Conservation (phyloP, 2,113 vertebrate species). For the Datnioides undecimradiatus region DNA sequence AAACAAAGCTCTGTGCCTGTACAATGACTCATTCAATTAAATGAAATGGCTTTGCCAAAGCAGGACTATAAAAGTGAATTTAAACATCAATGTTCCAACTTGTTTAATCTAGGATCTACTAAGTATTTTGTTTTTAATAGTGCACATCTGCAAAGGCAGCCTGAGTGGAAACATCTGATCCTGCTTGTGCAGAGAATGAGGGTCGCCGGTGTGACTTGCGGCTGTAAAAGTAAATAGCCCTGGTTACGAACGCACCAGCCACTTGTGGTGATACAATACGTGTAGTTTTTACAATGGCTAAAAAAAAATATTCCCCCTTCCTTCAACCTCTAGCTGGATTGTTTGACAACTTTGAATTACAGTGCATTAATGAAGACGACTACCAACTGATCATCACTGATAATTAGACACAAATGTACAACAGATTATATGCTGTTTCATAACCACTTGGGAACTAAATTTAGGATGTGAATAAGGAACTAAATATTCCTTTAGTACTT, state of each 20-base stretch:
- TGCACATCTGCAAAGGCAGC: conserved; percentile 39
- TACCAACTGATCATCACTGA: not conserved
- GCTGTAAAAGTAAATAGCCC: conserved; percentile 2
- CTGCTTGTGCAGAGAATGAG: not conserved
- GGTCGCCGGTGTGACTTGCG: not conserved
- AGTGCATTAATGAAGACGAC: not conserved
- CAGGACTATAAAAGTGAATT: conserved; percentile 26
- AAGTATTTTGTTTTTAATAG: conserved; percentile 24
- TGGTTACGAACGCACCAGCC: not conserved
- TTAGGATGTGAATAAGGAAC: not conserved
- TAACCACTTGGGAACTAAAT: not conserved
- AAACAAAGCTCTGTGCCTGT: conserved; percentile 33
- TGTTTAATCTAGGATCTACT: conserved; percentile 8
- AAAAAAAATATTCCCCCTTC: not conserved
- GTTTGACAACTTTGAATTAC: not conserved
- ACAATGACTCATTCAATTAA: conserved; percentile 17
- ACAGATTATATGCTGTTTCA: not conserved
- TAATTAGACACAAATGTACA: not conserved
- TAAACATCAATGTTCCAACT: conserved; percentile 21
- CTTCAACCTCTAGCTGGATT: not conserved
- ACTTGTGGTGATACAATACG: not conserved
- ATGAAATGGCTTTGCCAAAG: conserved; percentile 19
- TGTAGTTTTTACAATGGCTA: not conserved
- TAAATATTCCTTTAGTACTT: not conserved
- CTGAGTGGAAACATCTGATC: conserved; percentile 20